Percentiles rank a stretch among this genome's conserved stretches.
Conservation (phyloP, 2,113 vertebrate species). For the Marmota monax region DNA sequence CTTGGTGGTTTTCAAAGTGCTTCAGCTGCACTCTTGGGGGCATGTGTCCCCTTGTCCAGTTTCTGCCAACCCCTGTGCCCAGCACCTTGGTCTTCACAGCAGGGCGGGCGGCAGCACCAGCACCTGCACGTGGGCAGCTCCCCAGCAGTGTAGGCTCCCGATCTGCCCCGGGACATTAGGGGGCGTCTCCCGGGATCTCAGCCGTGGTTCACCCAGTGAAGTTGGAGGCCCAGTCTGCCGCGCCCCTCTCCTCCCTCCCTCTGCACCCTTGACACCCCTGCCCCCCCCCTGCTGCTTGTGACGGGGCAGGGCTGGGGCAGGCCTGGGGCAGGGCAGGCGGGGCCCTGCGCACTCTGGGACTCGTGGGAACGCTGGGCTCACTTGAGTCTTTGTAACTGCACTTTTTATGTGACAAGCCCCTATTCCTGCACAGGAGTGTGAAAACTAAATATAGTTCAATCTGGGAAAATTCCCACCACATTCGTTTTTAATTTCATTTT, state of each 20-base stretch:
- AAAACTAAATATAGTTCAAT: conserved; percentile 76
- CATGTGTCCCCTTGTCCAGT: background rate
- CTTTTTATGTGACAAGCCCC: conserved; percentile 51
- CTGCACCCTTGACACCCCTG: no score
- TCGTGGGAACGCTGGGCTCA: background rate
- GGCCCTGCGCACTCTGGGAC: background rate
- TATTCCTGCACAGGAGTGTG: conserved; percentile 25
- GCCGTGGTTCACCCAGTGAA: no score
- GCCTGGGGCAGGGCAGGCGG: background rate
- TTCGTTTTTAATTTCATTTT: conserved; percentile 45
- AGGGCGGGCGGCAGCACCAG: no score
- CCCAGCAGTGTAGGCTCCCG: background rate
- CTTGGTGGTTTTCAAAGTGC: background rate
- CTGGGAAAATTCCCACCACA: conserved; percentile 1
- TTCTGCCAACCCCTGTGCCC: background rate
- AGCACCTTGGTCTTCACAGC: background rate
- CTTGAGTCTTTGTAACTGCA: background rate
- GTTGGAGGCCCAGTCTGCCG: no score
- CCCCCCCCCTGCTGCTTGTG: background rate
- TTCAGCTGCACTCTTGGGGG: background rate
- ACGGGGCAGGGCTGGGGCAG: no score
- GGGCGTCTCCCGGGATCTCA: no score
- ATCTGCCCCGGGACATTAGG: background rate
- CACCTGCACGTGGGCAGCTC: background rate
- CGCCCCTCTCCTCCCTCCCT: background rate